Base-by-base conservation (phyloP, 2,113 vertebrate species). In the Cacatua alba region DNA sequence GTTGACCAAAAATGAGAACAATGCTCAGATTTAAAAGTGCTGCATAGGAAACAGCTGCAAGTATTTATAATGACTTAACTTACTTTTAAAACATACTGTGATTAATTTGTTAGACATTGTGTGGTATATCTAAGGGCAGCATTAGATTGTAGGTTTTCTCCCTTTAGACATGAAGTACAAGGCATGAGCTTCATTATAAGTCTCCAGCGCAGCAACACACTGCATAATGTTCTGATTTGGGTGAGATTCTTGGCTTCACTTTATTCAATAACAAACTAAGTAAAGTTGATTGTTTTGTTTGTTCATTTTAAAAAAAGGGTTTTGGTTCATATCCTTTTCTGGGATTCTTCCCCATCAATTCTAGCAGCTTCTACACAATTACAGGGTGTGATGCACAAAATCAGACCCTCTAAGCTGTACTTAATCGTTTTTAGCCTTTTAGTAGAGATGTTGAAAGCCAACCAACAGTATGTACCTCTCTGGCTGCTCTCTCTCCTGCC, bases 401-500 rank as follows among this genome's bases (percentile, higher is more conserved):
- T 28, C 28, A 75, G 85, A 49, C 28, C 19, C 65, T 81, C 13
- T 19, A 37, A 82, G 68, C 37, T 57, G 75, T 43, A 60, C 4
- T 76, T 80, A n/a, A 53, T 76, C 26, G 68, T 71, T 59, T 80
- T 35, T 6, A 82, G 70, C 37, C 51, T 88, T 94, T 82, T 70
- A 75, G 71, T 5, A 51, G 82, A 78, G 76, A 39, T 55, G 39
- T 6, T 46, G 79, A 70, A 84, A 77, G 65, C 63, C 90, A 81
- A 84, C 10, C 60, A 74, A 29, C 1, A 7, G 35, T 60, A 29
- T 82, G 88, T 98, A 98, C 98, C 98, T 98, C 98, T 97, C 98
- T 98, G 85, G 98, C 98, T 86, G 98, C 98, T 82, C 98, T 96
- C 74, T 98, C 98, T 62, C 98, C 98, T 2, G 98, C 98, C 88